Evolutionary conservation across 2,888 invertebrate genomes (phyloP), one percentile per base, ranked within the genome.

Genomic region (Omphaloscelis lunosa): DNA sequence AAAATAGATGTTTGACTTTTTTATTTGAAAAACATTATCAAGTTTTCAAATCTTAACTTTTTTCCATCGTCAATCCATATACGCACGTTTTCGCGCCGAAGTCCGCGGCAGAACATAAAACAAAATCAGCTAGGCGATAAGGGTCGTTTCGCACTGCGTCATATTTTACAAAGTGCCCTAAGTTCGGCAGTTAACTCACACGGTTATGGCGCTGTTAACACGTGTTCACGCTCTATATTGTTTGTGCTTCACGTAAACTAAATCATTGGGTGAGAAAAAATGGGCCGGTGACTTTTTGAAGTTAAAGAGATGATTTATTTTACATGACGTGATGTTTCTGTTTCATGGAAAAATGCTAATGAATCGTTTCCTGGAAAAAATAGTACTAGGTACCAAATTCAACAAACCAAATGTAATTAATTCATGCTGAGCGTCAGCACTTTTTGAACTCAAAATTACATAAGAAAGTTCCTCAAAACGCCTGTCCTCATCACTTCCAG

Each of bases 121-220:
- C 90, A 93, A 93, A 92, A 93, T 93, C 91, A 92, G 89, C 89
- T 86, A 89, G 90, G 89, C 92, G 93, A 94, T 95, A 96, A 95
- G 93, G 93, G 93, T 90, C 90, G 94, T 92, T 93, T 88, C 93
- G 93, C 92, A 92, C 92, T 90, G 95, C 95, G 95, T 95, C 95
- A 96, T 96, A 96, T 96, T 96, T 96, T 92, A 96, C 93, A 93
- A 95, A 96, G 93, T 93, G 95, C 95, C 95, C 93, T 93, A 96
- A 96, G 95, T 96, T 96, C 90, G 93, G 96, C 96, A 95, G 96
- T 96, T 96, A 96, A 93, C 94, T 92, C 91, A 90, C 93, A 91
- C 93, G 93, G 95, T 96, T 96, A 96, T 96, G 93, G 95, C 93
- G 91, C 92, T 95, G 96, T 96, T 96, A 96, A 96, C 96, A 96